These are phyloP conservation scores for Pseudachorutes palmiensis DNA, from an alignment of 1,140 invertebrate genomes.

Conservation along the genomic window DNA sequence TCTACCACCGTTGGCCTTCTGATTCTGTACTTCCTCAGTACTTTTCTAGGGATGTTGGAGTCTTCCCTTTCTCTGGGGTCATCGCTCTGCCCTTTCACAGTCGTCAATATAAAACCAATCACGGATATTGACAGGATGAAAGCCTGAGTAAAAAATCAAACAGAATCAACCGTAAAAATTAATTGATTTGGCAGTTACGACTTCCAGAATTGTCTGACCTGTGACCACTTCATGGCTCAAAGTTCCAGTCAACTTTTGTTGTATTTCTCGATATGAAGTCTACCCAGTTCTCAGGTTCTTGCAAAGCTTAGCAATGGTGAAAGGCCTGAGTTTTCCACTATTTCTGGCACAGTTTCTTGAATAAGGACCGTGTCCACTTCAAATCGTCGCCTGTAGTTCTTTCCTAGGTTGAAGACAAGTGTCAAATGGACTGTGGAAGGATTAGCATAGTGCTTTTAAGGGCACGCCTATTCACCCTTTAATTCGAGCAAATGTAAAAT, in stretches of 20 bases:
- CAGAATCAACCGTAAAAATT: background rate
- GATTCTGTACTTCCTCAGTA: constrained; percentile 33
- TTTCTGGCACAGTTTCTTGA: background rate
- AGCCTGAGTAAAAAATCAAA: background rate
- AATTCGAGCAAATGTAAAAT: background rate
- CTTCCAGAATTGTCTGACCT: too few species aligned
- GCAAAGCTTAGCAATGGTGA: too few species aligned
- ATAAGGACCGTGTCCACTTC: background rate
- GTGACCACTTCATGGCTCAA: too few species aligned
- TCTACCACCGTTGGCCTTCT: constrained; percentile 32
- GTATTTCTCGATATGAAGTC: too few species aligned
- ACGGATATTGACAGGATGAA: background rate
- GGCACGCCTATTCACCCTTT: background rate
- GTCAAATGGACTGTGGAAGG: background rate
- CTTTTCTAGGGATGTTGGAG: constrained; percentile 28
- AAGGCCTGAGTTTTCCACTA: too few species aligned
- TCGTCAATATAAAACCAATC: background rate
- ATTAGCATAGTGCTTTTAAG: background rate
- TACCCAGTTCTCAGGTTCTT: too few species aligned
- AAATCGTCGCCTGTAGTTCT: background rate
- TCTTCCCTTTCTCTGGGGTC: constrained; percentile 23
- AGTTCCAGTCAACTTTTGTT: too few species aligned
- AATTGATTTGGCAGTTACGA: too few species aligned
- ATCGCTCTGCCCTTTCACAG: background rate
- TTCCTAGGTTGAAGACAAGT: background rate